Conservation (phyloP, 2,888 invertebrate genomes). For the Gari tellinella region DNA sequence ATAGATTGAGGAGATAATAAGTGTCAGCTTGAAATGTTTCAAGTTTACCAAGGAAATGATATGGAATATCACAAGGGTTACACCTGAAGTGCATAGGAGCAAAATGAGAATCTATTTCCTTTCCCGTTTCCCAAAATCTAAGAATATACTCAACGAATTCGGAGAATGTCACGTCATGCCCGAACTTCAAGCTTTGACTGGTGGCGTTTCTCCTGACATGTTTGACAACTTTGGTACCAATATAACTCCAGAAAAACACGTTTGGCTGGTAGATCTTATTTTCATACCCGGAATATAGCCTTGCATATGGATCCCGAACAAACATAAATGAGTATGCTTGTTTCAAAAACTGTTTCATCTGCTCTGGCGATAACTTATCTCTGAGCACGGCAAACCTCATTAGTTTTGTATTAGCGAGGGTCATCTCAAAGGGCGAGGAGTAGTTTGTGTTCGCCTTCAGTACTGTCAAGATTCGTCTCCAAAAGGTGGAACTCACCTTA, state of each 20-base stretch:
- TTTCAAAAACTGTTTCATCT: conserved; percentile 5
- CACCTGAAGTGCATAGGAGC: conserved; percentile 64
- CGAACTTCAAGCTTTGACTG: conserved; percentile 46
- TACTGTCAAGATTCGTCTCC: conserved; percentile 44
- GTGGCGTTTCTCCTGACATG: conserved; percentile 35
- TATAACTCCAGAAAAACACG: conserved; percentile 59
- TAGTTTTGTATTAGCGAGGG: neutral
- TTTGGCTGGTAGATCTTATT: conserved; percentile 73
- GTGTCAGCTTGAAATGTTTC: conserved; percentile 66
- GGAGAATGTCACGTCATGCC: conserved; percentile 71
- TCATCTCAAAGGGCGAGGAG: conserved; percentile 38
- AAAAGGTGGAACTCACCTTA: conserved; percentile 53
- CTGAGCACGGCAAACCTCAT: neutral
- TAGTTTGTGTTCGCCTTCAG: conserved; percentile 5
- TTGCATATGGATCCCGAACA: conserved; percentile 69
- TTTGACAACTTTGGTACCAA: conserved; percentile 57
- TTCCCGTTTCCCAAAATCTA: conserved; percentile 20
- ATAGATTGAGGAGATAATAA: conserved; percentile 45
- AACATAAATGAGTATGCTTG: conserved; percentile 63
- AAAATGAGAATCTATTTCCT: conserved; percentile 62
- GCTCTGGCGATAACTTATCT: neutral
- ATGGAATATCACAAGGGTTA: conserved; percentile 63
- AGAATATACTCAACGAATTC: conserved; percentile 68
- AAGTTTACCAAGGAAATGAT: conserved; percentile 66
- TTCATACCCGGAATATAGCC: conserved; percentile 70